Evolutionary conservation across 2,888 invertebrate genomes (phyloP), one percentile per base, ranked within the genome.

Genomic region (Tromatobia lineatoria): DNA sequence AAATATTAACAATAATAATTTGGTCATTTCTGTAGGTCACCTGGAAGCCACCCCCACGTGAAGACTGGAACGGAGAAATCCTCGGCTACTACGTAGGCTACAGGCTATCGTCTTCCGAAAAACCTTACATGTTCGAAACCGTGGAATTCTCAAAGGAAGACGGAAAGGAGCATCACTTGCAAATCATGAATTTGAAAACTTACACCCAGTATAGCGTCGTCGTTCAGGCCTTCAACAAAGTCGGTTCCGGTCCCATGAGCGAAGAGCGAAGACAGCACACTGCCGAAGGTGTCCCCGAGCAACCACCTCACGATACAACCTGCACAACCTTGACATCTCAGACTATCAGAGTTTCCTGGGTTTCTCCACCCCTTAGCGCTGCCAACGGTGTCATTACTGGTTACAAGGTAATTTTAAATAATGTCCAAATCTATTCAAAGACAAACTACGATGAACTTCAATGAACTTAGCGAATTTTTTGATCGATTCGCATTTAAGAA

Each of bases 141-240:
- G 98, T 98, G 6, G 98, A 98, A 92, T 98, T 98, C 93, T 97
- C 97, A 75, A 97, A 97, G 91, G 98, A 98, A 95, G 98, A 98
- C 93, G 97, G 97, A 93, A 98, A 98, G 91, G 98, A 98, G 94
- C 98, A 98, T 91, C 97, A 96, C 90, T 94, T 98, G 89, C 97
- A 97, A 92, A 96, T 98, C 91, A 95, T 96, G 85, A 97, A 97
- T 90, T 94, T 98, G 57, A 97, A 97, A 95, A 98, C 98, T 0
- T 99, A 99, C 94, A 99, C 98, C 0, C 98, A 98, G 93, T 99
- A 99, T 94, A 97, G 98, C n/a, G 97, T 99, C 25, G 98, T 99
- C 23, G 98, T 99, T 10, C 98, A 98, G 94, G 98, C 98, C 0
- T 99, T 98, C 93, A 99, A 99, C 94, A 97, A 98, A 94, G 97